Conservation (phyloP, 2,888 invertebrate species). For the Dusona sp. region DNA sequence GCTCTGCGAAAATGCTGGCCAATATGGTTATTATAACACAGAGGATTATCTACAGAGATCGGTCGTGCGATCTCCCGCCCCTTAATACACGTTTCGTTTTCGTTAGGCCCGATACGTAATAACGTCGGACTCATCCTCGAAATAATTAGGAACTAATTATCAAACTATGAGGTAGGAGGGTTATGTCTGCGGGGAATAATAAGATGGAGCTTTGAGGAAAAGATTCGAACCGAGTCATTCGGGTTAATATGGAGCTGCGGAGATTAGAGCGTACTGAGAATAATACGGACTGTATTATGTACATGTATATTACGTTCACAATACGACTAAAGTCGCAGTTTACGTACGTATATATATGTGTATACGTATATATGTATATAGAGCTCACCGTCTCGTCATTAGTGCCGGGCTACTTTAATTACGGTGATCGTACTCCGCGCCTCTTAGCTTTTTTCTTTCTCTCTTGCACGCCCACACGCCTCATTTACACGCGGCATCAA, state of each 20-base stretch:
- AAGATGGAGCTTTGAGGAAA: conserved; percentile 42
- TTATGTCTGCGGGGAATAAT: conserved; percentile 30
- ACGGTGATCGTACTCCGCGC: conserved; percentile 77
- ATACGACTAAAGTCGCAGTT: background rate
- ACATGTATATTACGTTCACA: background rate
- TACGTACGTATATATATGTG: conserved; percentile 31
- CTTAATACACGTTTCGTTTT: conserved; percentile 62
- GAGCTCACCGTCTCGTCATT: conserved; percentile 73
- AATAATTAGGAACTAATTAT: conserved; percentile 83
- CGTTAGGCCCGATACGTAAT: conserved; percentile 30
- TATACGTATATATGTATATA: conserved; percentile 55
- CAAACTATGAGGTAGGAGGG: conserved; percentile 75
- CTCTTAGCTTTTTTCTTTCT: conserved; percentile 54
- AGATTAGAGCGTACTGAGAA: conserved; percentile 42
- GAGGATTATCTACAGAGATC: conserved; percentile 48
- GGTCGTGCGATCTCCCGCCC: conserved; percentile 21
- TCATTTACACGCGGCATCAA: conserved; percentile 17
- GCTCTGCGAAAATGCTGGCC: conserved; percentile 13
- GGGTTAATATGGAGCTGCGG: conserved; percentile 76
- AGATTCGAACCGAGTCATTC: conserved; percentile 78
- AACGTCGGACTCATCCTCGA: conserved; percentile 74
- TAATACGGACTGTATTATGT: conserved; percentile 14
- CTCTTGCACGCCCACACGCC: conserved; percentile 17
- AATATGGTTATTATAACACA: conserved; percentile 46
- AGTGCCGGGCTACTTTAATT: conserved; percentile 78